These are phyloP conservation scores for Scaeva pyrastri DNA, from an alignment of 2,888 invertebrate genomes.

Conservation along the genomic window DNA sequence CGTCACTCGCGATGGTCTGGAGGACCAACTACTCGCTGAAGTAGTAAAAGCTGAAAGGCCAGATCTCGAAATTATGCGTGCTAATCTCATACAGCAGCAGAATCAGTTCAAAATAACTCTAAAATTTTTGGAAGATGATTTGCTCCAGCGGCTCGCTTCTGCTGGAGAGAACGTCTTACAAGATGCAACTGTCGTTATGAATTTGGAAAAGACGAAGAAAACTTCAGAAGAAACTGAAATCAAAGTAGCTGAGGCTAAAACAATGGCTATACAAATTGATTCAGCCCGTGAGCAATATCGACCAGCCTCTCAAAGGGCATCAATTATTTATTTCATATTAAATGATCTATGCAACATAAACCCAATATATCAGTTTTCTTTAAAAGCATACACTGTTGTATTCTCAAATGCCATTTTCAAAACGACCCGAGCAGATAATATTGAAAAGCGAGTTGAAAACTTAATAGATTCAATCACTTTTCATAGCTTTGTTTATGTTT, in stretches of 20 bases:
- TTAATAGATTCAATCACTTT: slow-evolving; percentile 95
- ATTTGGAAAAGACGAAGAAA: slow-evolving; percentile 96
- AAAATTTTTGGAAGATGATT: slow-evolving; percentile 95
- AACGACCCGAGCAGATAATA: slow-evolving; percentile 88
- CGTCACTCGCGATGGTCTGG: slow-evolving; percentile 95
- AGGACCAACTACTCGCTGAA: slow-evolving; percentile 96
- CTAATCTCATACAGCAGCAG: slow-evolving; percentile 94
- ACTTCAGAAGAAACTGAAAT: slow-evolving; percentile 95
- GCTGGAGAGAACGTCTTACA: slow-evolving; percentile 96
- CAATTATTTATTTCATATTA: slow-evolving; percentile 95
- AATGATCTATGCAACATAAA: slow-evolving; percentile 96
- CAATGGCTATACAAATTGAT: slow-evolving; percentile 94
- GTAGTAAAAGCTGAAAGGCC: slow-evolving; percentile 97
- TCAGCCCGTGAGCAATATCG: slow-evolving; percentile 95
- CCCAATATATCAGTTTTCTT: slow-evolving; percentile 97
- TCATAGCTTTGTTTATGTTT: slow-evolving; percentile 94
- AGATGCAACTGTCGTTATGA: slow-evolving; percentile 95
- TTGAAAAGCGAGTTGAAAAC: slow-evolving; percentile 89
- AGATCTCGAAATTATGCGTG: slow-evolving; percentile 92
- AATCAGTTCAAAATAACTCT: slow-evolving; percentile 97
- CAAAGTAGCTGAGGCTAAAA: slow-evolving; percentile 94
- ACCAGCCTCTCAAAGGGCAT: slow-evolving; percentile 93
- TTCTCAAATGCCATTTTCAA: slow-evolving; percentile 91
- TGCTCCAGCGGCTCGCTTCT: slow-evolving; percentile 93
- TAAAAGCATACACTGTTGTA: slow-evolving; percentile 96